These are phyloP conservation scores for Bombus fervidus DNA, from an alignment of 1,140 invertebrate species.

Conservation along the genomic window DNA sequence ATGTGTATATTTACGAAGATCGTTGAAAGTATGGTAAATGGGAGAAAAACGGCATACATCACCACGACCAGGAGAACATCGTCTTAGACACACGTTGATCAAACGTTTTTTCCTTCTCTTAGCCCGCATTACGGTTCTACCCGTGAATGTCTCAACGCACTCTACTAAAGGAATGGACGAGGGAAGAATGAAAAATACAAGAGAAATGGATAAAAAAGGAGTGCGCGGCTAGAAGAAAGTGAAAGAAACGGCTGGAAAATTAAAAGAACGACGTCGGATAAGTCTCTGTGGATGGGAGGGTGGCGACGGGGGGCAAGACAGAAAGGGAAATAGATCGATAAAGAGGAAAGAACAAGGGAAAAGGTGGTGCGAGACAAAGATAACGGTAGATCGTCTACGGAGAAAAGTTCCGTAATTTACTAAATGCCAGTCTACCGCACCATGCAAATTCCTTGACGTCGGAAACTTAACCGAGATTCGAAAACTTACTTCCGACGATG, in stretches of 20 bases:
- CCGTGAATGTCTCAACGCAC: neutral
- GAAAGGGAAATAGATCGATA: slow-evolving; percentile 33
- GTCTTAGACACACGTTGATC: neutral
- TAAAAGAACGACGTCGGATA: slow-evolving; percentile 20
- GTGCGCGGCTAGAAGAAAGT: slow-evolving; percentile 2
- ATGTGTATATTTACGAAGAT: neutral
- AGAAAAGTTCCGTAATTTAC: slow-evolving; percentile 67
- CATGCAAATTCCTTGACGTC: slow-evolving; percentile 59
- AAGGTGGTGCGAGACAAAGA: slow-evolving; percentile 21
- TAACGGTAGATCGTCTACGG: slow-evolving; percentile 37
- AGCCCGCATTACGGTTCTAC: neutral
- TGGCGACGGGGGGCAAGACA: slow-evolving; percentile 22
- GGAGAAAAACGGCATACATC: neutral
- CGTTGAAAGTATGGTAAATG: neutral
- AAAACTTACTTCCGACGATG: slow-evolving; percentile 64
- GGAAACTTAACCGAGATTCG: slow-evolving; percentile 60
- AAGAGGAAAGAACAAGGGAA: slow-evolving; percentile 24
- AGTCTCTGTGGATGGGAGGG: neutral
- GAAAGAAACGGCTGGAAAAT: slow-evolving; percentile 33
- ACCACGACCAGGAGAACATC: neutral
- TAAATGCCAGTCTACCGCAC: slow-evolving; percentile 59
- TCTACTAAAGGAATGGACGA: neutral
- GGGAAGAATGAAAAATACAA: slow-evolving; percentile 1
- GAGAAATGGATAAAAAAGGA: neutral
- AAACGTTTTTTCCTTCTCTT: neutral